phyloP scores from a whole-genome alignment of 1,140 invertebrate species.

The Tetramorium simillimum region DNA sequence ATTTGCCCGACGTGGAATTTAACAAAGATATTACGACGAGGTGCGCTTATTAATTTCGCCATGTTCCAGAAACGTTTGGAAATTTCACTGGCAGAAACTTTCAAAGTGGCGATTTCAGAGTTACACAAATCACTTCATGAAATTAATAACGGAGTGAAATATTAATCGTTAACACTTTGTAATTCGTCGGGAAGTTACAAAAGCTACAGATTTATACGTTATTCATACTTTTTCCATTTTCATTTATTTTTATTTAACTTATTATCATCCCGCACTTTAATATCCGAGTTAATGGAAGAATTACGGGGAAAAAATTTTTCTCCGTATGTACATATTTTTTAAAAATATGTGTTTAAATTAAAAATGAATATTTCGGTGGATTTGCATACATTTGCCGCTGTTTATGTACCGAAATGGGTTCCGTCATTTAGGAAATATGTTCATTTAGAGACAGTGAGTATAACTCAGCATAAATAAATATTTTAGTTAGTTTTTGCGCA shows the following conservation, averaged over 20 bases:
- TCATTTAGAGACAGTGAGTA: background rate
- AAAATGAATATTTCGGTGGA: background rate
- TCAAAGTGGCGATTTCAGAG: background rate
- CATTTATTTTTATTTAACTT: background rate
- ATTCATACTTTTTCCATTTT: background rate
- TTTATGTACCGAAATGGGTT: background rate
- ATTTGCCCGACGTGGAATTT: background rate
- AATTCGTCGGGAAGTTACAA: background rate
- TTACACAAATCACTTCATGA: background rate
- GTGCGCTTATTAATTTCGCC: conserved; percentile 31
- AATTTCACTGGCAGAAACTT: conserved; percentile 11
- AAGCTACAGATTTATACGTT: background rate
- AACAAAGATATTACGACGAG: conserved; percentile 27
- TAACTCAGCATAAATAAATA: background rate
- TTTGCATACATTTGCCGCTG: background rate
- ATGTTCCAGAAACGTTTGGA: background rate
- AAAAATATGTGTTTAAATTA: background rate
- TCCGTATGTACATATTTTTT: background rate
- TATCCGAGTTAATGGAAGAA: background rate
- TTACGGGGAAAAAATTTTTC: background rate
- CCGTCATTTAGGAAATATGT: background rate
- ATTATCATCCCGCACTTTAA: background rate
- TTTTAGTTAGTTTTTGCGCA: too few species aligned
- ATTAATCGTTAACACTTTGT: background rate
- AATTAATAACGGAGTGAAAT: conserved; percentile 5